Evolutionary conservation across 2,113 vertebrate species (phyloP).

Genomic region (Galeopterus variegatus): DNA sequence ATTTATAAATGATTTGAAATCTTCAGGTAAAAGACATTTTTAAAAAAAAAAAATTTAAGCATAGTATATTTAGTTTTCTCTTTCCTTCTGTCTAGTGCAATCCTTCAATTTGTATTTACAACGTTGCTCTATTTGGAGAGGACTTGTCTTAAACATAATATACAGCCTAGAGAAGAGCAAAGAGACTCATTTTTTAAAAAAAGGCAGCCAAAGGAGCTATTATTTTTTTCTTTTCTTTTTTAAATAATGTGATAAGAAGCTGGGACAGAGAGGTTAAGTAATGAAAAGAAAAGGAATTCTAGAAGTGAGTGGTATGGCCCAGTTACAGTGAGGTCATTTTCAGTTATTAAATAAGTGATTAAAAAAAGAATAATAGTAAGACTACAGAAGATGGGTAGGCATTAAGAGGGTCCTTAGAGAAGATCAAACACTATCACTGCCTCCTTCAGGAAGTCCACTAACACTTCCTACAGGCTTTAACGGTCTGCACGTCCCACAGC

Average conservation of each 20-base stretch:
- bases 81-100: neutral
- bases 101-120: neutral
- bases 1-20: neutral
- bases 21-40: neutral
- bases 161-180: neutral
- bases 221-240: neutral
- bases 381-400: neutral
- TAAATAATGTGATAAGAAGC: neutral
- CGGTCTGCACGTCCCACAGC: too few species aligned
- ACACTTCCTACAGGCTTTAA: neutral
- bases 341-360: neutral
- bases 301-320: neutral
- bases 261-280: neutral
- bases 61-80: neutral
- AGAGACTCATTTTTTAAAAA: neutral
- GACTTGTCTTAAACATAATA: neutral
- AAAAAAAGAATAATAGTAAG: neutral
- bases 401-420: neutral
- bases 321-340: neutral
- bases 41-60: constrained; percentile 18
- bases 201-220: neutral
- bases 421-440: neutral
- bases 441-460: neutral
- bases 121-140: neutral
- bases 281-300: neutral